A percentile compares a stretch with the other conserved stretches of the same genome.
Conservation (phyloP, 2,888 invertebrate genomes). For the Nudaria mundana region DNA sequence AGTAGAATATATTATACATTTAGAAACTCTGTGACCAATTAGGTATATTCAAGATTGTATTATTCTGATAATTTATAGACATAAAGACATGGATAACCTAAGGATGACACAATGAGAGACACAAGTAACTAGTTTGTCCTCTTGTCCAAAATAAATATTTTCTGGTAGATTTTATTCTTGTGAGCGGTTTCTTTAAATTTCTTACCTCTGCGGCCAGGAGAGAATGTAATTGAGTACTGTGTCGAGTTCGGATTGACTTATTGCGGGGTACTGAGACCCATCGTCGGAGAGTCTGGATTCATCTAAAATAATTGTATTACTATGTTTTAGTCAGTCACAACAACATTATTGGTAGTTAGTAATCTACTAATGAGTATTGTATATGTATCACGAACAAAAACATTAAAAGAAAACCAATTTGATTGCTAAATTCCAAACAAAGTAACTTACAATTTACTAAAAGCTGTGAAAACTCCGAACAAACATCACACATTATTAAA, state of each 20-base stretch:
- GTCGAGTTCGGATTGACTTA: constrained; percentile 91
- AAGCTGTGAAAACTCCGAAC: constrained; percentile 95
- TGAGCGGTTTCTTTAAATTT: too few species aligned
- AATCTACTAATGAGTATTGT: constrained; percentile 11
- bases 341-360: constrained; percentile 7
- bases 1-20: too few species aligned
- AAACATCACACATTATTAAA: constrained; percentile 92
- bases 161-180: too few species aligned
- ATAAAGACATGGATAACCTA: too few species aligned
- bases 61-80: too few species aligned
- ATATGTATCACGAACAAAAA: constrained; percentile 29
- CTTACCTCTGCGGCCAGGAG: constrained; percentile 93
- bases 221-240: constrained; percentile 91
- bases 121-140: too few species aligned
- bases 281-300: constrained; percentile 90
- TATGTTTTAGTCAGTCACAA: constrained; percentile 13
- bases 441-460: constrained; percentile 85
- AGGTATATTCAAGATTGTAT: too few species aligned
- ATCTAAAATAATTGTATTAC: constrained; percentile 78
- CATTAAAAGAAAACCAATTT: constrained; percentile 39
- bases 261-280: constrained; percentile 87
- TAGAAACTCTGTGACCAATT: too few species aligned
- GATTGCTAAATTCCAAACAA: constrained; percentile 68
- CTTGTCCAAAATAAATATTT: too few species aligned
- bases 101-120: too few species aligned